Evolutionary conservation across 2,888 invertebrate genomes (phyloP).

Genomic region (Adineta ricciae): DNA sequence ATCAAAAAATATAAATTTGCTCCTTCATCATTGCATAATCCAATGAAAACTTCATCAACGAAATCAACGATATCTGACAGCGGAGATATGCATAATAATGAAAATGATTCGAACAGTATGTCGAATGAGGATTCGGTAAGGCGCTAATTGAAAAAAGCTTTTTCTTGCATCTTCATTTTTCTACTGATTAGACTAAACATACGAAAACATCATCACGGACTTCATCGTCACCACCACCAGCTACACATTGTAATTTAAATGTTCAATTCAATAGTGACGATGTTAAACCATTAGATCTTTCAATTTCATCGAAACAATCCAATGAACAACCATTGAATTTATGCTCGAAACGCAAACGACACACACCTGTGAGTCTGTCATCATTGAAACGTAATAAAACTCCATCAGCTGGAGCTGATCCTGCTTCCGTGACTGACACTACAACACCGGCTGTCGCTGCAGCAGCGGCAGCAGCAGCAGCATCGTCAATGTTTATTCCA

Average conservation of each 20-base stretch:
- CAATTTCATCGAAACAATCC: not conserved
- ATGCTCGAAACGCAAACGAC: not conserved
- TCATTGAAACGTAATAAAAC: not conserved
- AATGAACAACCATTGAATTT: not conserved
- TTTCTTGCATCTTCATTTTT: not conserved
- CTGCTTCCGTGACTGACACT: not conserved
- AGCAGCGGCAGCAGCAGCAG: not conserved
- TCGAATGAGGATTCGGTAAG: not conserved
- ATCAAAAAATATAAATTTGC: slow-evolving; percentile 33
- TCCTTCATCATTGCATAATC: not conserved
- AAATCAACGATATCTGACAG: not conserved
- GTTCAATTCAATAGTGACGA: not conserved
- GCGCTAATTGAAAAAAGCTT: not conserved
- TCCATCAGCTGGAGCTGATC: not conserved
- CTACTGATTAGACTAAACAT: not conserved
- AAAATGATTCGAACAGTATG: not conserved
- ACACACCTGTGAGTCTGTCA: not conserved
- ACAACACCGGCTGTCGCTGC: not conserved
- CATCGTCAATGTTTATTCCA: not conserved
- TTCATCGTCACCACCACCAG: not conserved
- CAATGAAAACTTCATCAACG: not conserved
- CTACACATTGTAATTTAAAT: not conserved
- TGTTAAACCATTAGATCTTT: not conserved
- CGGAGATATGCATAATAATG: not conserved
- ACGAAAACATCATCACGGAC: not conserved